phyloP scores from a whole-genome alignment of 1,140 invertebrate genomes.

The Octopus bimaculoides region DNA sequence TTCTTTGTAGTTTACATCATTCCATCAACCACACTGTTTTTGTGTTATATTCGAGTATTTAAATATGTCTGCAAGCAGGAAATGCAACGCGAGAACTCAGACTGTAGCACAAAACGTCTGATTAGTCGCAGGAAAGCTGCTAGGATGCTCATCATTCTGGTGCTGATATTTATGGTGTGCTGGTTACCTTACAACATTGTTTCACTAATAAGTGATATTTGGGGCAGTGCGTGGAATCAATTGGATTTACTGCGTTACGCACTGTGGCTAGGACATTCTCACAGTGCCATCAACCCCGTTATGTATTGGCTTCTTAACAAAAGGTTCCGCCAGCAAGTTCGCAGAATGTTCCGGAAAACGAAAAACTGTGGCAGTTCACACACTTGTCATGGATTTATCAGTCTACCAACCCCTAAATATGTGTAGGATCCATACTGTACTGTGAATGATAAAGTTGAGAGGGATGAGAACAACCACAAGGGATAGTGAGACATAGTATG shows the following conservation, averaged over 20 bases:
- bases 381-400: neutral
- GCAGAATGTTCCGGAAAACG: conserved; percentile 20
- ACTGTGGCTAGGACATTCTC: conserved; percentile 71
- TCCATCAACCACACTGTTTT: conserved; percentile 58
- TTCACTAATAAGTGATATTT: conserved; percentile 66
- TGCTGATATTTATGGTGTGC: conserved; percentile 89
- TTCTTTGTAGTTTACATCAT: conserved; percentile 60
- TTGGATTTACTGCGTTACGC: conserved; percentile 59
- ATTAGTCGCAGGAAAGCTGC: conserved; percentile 85
- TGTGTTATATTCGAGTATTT: conserved; percentile 60
- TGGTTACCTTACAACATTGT: conserved; percentile 84
- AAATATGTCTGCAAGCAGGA: conserved; percentile 62
- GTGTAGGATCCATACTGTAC: neutral
- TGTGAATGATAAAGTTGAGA: too few species aligned
- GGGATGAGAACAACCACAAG: too few species aligned
- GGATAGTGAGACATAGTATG: too few species aligned
- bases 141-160: conserved; percentile 86
- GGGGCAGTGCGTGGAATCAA: conserved; percentile 42
- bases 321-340: conserved; percentile 52
- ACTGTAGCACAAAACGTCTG: conserved; percentile 63
- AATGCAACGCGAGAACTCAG: conserved; percentile 60
- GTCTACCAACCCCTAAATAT: neutral
- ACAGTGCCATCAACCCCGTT: conserved; percentile 75
- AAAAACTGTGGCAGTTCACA: neutral
- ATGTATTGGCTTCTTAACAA: conserved; percentile 78